Evolutionary conservation across 1,140 invertebrate genomes (phyloP).

Genomic region (Theocolax elegans): DNA sequence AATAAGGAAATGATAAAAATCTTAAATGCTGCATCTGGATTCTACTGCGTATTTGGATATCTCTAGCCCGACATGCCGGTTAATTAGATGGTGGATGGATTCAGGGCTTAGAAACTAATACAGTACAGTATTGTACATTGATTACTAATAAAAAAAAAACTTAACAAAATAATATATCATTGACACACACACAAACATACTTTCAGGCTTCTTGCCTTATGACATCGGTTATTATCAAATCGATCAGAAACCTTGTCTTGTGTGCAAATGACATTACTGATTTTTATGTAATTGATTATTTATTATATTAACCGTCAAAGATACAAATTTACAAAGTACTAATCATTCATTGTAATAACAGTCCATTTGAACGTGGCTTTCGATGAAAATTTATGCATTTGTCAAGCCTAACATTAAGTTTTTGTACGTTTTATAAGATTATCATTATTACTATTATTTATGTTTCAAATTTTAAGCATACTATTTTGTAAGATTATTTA

Average conservation of each 20-base stretch:
- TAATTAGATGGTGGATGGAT: conserved; percentile 52
- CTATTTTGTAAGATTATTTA: too few species aligned
- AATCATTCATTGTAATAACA: conserved; percentile 20
- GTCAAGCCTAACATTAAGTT: not conserved
- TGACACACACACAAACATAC: conserved; percentile 9
- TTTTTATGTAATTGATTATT: conserved; percentile 13
- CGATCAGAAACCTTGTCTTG: not conserved
- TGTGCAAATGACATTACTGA: conserved; percentile 1
- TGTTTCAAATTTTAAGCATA: too few species aligned
- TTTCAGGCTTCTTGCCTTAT: conserved; percentile 3
- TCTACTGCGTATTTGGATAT: conserved; percentile 45
- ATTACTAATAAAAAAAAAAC: conserved; percentile 57
- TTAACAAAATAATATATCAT: conserved; percentile 47
- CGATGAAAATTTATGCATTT: not conserved
- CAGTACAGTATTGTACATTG: conserved; percentile 52
- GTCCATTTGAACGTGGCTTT: not conserved
- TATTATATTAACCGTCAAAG: conserved; percentile 5
- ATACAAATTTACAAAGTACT: conserved; percentile 7
- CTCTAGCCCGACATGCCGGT: conserved; percentile 45
- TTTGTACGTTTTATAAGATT: too few species aligned
- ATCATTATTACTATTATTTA: too few species aligned
- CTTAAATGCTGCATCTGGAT: conserved; percentile 49
- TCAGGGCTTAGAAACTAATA: conserved; percentile 57
- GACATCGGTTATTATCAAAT: conserved; percentile 1
- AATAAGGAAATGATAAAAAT: too few species aligned